Conservation (phyloP, 2,888 invertebrate species). For the Steinernema carpocapsae region DNA sequence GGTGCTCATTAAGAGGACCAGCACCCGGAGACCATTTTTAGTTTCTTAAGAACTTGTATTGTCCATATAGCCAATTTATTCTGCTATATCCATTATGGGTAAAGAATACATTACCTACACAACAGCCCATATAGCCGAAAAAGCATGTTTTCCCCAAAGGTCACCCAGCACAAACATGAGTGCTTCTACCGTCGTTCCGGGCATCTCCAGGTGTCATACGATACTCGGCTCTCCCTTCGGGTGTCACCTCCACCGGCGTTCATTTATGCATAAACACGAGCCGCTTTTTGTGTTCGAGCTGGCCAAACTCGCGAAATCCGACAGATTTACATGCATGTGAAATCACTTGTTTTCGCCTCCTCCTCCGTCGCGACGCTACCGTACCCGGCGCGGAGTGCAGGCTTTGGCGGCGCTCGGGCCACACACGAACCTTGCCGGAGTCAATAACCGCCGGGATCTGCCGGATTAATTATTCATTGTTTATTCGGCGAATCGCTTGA, state of each 20-base stretch:
- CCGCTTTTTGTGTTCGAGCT: conserved; percentile 9
- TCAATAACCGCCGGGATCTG: conserved; percentile 13
- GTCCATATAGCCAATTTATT: too few relatives aligned
- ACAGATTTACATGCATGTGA: conserved; percentile 33
- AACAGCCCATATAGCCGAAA: too few relatives aligned
- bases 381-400: conserved; percentile 14
- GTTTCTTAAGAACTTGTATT: too few relatives aligned
- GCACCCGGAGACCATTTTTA: too few relatives aligned
- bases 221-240: background rate
- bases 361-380: conserved; percentile 16
- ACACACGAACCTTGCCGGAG: background rate
- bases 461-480: conserved; percentile 33
- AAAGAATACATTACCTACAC: too few relatives aligned
- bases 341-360: conserved; percentile 31
- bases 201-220: conserved; percentile 22
- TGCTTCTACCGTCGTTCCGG: too few relatives aligned
- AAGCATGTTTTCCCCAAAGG: too few relatives aligned
- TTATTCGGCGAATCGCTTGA: conserved; percentile 34
- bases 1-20: too few relatives aligned
- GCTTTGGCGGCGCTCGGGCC: background rate
- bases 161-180: too few relatives aligned
- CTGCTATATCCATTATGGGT: too few relatives aligned
- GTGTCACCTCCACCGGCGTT: conserved; percentile 21
- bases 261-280: conserved; percentile 33
- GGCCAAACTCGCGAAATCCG: conserved; percentile 30